Evolutionary conservation across 2,113 vertebrate genomes (phyloP).

Genomic region (Pitta sordida): DNA sequence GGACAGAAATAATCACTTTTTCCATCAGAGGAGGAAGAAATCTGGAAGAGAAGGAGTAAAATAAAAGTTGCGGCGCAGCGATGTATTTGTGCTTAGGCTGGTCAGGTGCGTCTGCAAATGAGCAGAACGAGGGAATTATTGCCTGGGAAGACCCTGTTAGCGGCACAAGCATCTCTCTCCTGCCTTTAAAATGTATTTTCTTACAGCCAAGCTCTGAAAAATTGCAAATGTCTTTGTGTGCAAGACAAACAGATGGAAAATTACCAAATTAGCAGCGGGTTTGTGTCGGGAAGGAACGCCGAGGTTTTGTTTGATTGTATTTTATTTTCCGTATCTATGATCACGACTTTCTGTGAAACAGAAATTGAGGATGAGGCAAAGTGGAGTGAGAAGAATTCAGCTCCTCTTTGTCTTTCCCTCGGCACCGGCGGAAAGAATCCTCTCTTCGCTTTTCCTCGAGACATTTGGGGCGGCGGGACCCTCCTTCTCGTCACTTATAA

Average conservation of each 20-base stretch:
- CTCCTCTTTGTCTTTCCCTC: not conserved
- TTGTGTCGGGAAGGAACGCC: not conserved
- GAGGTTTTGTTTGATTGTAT: not conserved
- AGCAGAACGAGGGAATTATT: fast-evolving
- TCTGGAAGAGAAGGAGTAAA: not conserved
- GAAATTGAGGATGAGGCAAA: not conserved
- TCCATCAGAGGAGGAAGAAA: not conserved
- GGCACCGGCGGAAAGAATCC: not conserved
- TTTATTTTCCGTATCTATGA: not conserved
- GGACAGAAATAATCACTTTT: not conserved
- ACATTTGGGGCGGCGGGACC: not conserved
- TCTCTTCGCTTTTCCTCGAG: not conserved
- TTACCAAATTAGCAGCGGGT: not conserved
- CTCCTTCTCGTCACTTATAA: not conserved
- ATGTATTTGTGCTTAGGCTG: not conserved
- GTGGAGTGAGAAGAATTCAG: not conserved
- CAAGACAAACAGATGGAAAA: not conserved
- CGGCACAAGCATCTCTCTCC: fast-evolving
- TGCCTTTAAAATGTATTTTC: not conserved
- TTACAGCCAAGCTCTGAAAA: not conserved
- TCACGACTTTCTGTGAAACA: not conserved
- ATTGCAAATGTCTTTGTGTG: not conserved
- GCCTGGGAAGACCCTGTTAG: not conserved
- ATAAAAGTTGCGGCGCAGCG: not conserved
- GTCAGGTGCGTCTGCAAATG: not conserved